A percentile compares a stretch with the other conserved stretches of the same genome.
Conservation (phyloP, 2,888 invertebrate genomes). For the Crematogaster levior region DNA sequence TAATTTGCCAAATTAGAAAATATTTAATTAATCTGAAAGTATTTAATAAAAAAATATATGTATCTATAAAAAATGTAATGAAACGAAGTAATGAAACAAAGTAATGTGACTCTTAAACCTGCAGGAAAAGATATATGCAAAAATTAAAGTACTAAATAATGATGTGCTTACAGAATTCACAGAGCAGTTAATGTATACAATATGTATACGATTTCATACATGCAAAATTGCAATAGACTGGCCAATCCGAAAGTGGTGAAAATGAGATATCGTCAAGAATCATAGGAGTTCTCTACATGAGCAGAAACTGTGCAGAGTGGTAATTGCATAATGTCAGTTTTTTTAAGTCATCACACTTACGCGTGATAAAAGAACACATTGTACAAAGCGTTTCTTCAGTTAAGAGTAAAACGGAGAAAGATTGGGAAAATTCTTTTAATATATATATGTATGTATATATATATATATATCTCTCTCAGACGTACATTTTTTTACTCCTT, state of each 20-base stretch:
- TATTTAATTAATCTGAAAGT: not conserved
- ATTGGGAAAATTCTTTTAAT: conserved; percentile 16
- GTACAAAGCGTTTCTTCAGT: conserved; percentile 78
- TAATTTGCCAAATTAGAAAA: not conserved
- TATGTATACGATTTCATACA: conserved; percentile 79
- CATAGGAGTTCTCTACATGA: conserved; percentile 75
- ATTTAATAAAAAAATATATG: conserved; percentile 2
- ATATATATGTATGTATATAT: no score
- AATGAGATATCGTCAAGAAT: conserved; percentile 76
- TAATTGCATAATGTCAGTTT: conserved; percentile 71
- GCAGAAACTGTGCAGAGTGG: conserved; percentile 77
- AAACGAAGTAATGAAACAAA: not conserved
- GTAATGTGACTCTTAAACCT: conserved; percentile 21
- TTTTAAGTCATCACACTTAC: conserved; percentile 43
- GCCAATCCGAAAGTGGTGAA: conserved; percentile 77
- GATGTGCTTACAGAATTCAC: conserved; percentile 82
- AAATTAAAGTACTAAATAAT: conserved; percentile 75
- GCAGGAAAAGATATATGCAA: conserved; percentile 44
- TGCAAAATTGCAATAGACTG: conserved; percentile 77
- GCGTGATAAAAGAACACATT: conserved; percentile 67
- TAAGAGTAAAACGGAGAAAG: conserved; percentile 63
- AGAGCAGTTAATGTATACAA: conserved; percentile 80
- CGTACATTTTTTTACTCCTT: conserved; percentile 10
- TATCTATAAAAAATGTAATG: not conserved
- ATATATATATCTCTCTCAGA: not conserved